Evolutionary conservation across 2,888 invertebrate species (phyloP).

Genomic region (Therioaphis trifolii): DNA sequence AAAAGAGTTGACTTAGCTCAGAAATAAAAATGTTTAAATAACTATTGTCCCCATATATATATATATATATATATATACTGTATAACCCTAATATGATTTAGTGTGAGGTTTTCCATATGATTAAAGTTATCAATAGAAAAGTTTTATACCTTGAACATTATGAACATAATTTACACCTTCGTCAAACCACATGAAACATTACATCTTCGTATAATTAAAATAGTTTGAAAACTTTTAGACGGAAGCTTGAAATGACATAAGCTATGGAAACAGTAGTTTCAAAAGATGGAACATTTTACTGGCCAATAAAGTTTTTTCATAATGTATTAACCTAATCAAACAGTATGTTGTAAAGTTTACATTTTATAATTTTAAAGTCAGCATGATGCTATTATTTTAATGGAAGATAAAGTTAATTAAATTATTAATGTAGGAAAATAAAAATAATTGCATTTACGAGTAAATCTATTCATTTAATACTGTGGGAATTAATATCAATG

Average conservation of each 20-base stretch:
- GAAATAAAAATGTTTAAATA: background rate
- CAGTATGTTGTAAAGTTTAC: too few species aligned
- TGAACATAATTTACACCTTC: conserved; percentile 24
- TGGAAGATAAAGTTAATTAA: too few species aligned
- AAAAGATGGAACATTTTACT: conserved; percentile 5
- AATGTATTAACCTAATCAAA: background rate
- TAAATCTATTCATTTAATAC: too few species aligned
- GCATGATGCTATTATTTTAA: too few species aligned
- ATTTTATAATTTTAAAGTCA: too few species aligned
- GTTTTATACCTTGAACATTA: conserved; percentile 4
- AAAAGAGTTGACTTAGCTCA: too few species aligned
- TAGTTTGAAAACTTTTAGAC: background rate
- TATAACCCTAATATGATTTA: conserved; percentile 5
- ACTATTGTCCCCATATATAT: background rate
- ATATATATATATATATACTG: too few species aligned
- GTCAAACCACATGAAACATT: background rate
- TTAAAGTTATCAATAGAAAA: conserved; percentile 36
- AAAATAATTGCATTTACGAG: too few species aligned
- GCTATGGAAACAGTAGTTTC: background rate
- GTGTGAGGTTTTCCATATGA: background rate
- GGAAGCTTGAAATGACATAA: conserved; percentile 2
- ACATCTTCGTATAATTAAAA: conserved; percentile 9
- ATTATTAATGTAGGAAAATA: too few species aligned
- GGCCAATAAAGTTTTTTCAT: background rate
- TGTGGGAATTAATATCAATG: too few species aligned